Percentiles rank a stretch among this genome's conserved stretches.
These are phyloP conservation scores for Neodiprion pinetum DNA, from an alignment of 1,140 invertebrate genomes.

Conservation along the genomic window DNA sequence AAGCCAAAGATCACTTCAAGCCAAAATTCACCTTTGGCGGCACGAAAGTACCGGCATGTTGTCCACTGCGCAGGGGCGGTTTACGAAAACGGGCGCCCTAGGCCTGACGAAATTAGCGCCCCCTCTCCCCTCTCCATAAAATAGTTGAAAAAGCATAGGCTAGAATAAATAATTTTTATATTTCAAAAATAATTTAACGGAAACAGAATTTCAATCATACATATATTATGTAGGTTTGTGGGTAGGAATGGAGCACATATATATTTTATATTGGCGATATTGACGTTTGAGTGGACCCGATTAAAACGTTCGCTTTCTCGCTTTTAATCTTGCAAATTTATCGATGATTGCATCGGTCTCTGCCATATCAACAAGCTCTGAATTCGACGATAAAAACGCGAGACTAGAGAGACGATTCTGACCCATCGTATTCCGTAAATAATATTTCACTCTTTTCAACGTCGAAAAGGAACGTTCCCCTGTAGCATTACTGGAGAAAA, in stretches of 20 bases:
- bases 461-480: conserved; percentile 21
- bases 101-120: neutral
- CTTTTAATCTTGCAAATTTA: conserved; percentile 18
- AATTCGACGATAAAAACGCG: conserved; percentile 20
- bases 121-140: neutral
- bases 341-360: conserved; percentile 16
- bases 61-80: too few relatives aligned
- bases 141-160: neutral
- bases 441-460: conserved; percentile 19
- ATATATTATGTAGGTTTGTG: neutral
- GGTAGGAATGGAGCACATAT: conserved; percentile 1
- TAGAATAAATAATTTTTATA: neutral
- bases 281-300: conserved; percentile 7
- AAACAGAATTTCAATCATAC: conserved; percentile 3
- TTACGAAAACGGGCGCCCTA: conserved; percentile 2
- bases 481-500: conserved; percentile 20
- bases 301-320: conserved; percentile 22
- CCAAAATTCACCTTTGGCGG: too few relatives aligned
- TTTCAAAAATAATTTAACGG: conserved; percentile 1
- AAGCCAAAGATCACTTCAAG: too few relatives aligned
- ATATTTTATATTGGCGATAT: conserved; percentile 11
- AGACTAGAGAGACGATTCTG: conserved; percentile 21
- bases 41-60: too few relatives aligned
- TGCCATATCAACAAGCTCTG: conserved; percentile 18
- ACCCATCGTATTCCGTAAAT: conserved; percentile 13